Conservation (phyloP, 2,888 invertebrate genomes). For the Nemurella pictetii region DNA sequence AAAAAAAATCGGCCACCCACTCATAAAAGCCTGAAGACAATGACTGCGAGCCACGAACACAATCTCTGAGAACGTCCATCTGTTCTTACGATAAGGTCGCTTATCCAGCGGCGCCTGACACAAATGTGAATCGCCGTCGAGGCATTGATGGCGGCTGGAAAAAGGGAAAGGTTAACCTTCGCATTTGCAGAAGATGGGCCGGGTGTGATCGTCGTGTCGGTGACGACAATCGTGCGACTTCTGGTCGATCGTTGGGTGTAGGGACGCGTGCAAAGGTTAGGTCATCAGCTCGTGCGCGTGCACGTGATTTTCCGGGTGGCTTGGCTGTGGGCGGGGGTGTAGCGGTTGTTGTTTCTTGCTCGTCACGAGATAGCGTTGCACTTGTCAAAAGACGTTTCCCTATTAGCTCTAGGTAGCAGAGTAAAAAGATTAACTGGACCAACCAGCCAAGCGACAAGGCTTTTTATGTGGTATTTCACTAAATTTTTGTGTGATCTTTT, state of each 20-base stretch:
- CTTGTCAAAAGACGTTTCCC: too few relatives aligned
- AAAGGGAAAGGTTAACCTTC: conserved; percentile 22
- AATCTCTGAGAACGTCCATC: neutral
- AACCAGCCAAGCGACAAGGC: too few relatives aligned
- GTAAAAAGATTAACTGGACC: too few relatives aligned
- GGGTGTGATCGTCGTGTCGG: neutral
- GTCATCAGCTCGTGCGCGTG: neutral
- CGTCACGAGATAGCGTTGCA: too few relatives aligned
- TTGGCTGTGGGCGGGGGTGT: neutral
- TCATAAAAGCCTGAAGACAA: neutral
- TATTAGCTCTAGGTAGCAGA: too few relatives aligned
- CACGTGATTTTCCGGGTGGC: neutral
- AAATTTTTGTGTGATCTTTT: too few relatives aligned
- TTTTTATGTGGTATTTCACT: too few relatives aligned
- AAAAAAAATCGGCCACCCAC: neutral
- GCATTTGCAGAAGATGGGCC: neutral
- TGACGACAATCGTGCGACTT: neutral
- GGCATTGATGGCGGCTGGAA: neutral
- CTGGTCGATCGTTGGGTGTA: neutral
- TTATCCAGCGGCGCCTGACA: neutral
- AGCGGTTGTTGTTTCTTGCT: neutral
- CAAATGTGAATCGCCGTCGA: neutral
- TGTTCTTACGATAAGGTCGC: neutral
- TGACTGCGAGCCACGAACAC: neutral
- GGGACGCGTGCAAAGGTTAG: neutral